Conservation (phyloP, 1,140 invertebrate species). For the Apis florea region DNA sequence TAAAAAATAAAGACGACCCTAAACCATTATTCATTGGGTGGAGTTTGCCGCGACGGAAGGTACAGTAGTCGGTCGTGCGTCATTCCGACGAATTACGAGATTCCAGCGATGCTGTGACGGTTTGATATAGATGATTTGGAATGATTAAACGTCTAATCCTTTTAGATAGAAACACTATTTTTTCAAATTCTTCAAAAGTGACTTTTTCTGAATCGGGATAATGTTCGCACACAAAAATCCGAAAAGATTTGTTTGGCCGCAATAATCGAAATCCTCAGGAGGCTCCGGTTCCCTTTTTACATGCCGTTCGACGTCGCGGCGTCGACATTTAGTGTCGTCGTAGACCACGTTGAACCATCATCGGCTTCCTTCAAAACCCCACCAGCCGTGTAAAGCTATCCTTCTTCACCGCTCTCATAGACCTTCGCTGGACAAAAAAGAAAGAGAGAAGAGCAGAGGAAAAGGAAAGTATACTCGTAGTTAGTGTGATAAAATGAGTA, state of each 20-base stretch:
- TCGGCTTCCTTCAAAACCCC: constrained; percentile 54
- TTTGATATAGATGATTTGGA: too few relatives aligned
- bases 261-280: constrained; percentile 43
- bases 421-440: constrained; percentile 50
- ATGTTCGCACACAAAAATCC: constrained; percentile 42
- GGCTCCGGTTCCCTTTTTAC: constrained; percentile 41
- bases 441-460: constrained; percentile 25
- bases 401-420: constrained; percentile 48
- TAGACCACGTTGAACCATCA: constrained; percentile 54
- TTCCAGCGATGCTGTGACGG: constrained; percentile 8
- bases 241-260: constrained; percentile 17
- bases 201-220: constrained; percentile 41
- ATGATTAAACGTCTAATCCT: constrained; percentile 10
- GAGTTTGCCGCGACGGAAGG: neutral
- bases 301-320: constrained; percentile 29
- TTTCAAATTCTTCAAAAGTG: constrained; percentile 30
- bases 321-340: constrained; percentile 51
- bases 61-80: constrained; percentile 7
- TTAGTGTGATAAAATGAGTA: constrained; percentile 12
- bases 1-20: neutral
- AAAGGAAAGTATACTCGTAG: constrained; percentile 48
- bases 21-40: neutral
- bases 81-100: constrained; percentile 29
- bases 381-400: constrained; percentile 45
- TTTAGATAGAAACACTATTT: neutral